phyloP scores from a whole-genome alignment of 1,140 invertebrate genomes.

The Pseudomyrmex flavicornis region DNA sequence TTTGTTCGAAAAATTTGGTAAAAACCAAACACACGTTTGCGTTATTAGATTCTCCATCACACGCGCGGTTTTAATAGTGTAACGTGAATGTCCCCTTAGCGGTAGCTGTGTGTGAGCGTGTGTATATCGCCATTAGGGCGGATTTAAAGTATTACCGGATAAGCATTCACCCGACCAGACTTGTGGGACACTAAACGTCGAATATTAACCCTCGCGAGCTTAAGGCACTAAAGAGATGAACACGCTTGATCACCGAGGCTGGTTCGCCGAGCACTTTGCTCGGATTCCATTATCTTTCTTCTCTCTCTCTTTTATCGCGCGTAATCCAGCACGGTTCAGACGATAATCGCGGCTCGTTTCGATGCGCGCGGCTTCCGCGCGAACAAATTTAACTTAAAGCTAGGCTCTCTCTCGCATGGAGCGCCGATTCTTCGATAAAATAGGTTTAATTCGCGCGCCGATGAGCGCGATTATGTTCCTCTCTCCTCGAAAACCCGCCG shows the following conservation, averaged over 20 bases:
- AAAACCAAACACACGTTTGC: conserved; percentile 8
- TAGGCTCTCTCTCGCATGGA: conserved; percentile 1
- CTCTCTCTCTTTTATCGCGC: conserved; percentile 1
- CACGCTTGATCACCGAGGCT: not conserved
- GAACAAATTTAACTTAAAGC: conserved; percentile 67
- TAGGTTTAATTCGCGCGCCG: conserved; percentile 56
- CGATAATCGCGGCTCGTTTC: conserved; percentile 56
- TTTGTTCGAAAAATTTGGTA: not conserved
- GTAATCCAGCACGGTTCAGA: conserved; percentile 46
- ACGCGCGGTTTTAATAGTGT: not conserved
- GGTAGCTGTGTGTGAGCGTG: not conserved
- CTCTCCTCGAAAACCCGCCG: conserved; percentile 16
- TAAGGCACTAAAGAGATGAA: conserved; percentile 1
- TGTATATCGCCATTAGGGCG: not conserved
- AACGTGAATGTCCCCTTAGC: not conserved
- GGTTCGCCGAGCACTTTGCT: not conserved
- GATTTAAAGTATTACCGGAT: conserved; percentile 1
- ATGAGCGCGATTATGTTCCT: conserved; percentile 1
- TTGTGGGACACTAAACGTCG: not conserved
- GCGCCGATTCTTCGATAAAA: conserved; percentile 39
- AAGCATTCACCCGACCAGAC: not conserved
- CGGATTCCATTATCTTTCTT: conserved; percentile 44
- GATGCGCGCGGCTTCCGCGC: conserved; percentile 12
- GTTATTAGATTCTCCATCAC: conserved; percentile 18
- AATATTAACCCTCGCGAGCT: not conserved